Base-by-base conservation (phyloP, 2,888 invertebrate genomes). In the Drosophila recens region DNA sequence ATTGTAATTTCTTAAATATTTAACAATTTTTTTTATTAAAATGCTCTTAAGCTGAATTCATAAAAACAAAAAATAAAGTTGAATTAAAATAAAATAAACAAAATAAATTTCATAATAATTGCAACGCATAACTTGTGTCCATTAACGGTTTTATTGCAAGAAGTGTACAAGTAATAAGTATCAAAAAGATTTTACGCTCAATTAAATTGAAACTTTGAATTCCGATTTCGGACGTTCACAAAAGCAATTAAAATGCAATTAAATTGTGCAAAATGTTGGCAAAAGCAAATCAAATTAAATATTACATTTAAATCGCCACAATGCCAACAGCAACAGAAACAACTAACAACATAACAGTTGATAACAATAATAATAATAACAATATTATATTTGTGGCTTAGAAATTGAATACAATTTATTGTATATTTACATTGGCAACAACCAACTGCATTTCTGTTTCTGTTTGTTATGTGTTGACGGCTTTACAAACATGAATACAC, bases 161-260 rank as follows among this genome's bases (percentile, higher is more conserved):
- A 13, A 33, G 33, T 13, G 53, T 15, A 43, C 5, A 17, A 54
- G 43, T 45, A 67, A 40, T n/a, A 27, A 27, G 27, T 27, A 11
- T 1, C n/a, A 42, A 49, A 34, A 34, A 48, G 46, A 63, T 69
- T 66, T 66, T 33, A 65, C 59, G 74, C 66, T 49, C 68, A 80
- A 83, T 83, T 84, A 84, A 82, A 57, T 13, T 20, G 46, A 63
- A 75, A 81, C 69, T 56, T 68, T 11, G 13, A 61, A 36, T 67
- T 53, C 61, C 52, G 9, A 63, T 68, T 67, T 46, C 23, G 40
- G 30, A 64, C 63, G 58, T 65, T 30, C 56, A 13, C 54, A 49
- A 58, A 66, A 59, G 69, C 84, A 79, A 87, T 83, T 82, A 87
- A 83, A 87, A 72, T 75, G 58, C 82, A 79, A 87, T 83, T 84